Base-by-base conservation (phyloP, 1,140 invertebrate species). In the Sitobion miscanthi region DNA sequence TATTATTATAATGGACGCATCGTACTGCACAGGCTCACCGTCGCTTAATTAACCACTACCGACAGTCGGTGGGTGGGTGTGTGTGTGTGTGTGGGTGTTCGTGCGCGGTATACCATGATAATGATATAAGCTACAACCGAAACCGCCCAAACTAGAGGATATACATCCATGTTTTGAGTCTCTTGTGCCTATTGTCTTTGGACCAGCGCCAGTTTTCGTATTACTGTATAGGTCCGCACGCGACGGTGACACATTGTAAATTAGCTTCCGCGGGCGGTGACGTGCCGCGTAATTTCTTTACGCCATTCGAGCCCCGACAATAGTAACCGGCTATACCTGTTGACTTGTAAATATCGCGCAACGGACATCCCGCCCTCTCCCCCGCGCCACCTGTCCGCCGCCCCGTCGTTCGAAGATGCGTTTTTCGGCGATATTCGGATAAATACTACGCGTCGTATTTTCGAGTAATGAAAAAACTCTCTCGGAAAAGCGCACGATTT, bases 231-330 rank as follows among this genome's bases (percentile, higher is more conserved):
- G 45, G 38, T 86, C 85, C 45, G 25, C 85, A 7, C 85, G 42
- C 30, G 30, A 88, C 47, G n/a, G 47, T 35, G 86, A 49, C 25
- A n/a, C 45, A 25, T 35, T 35, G 25, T 88, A 49, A 88, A 88
- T 88, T 52, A 86, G 30, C 47, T 52, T 88, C 21, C 30, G 30
- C 23, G 20, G 83, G 38, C 42, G 83, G 83, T 45, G 83, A 45
- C 42, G 83, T 85, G 17, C 21, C 83, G 83, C 83, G 42, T 11
- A 86, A 86, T 86, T 86, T 86, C 83, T 86, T 38, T 52, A 87
- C 45, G 11, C 42, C 23, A 14, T 87, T 87, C 14, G 45, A 47
- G 5, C 30, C 45, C 14, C 30, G 45, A 85, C 83, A 85, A 85
- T 42, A 8, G 35, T 85, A 9, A 85, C 14, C n/a, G 11, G 47